Base-by-base conservation (phyloP, 2,797 vertebrate genomes). In the Denticeps clupeoides region DNA sequence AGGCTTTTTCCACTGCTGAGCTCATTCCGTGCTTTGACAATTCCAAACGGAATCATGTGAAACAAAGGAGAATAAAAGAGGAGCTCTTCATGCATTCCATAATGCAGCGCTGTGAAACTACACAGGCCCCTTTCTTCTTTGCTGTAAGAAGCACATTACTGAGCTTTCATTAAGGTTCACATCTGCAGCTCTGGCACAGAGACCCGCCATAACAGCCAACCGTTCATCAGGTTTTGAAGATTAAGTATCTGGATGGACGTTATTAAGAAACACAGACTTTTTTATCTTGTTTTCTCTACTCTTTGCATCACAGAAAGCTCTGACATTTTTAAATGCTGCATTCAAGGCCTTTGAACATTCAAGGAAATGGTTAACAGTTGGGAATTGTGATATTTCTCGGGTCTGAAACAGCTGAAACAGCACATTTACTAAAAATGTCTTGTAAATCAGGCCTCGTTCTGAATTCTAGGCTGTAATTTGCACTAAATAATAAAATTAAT, bases 1-100 rank as follows among this genome's bases (percentile, higher is more conserved):
- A 71, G 74, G 73, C 42, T 43, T 67, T 73, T 67, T 74, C 75
- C 71, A 75, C 78, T 77, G 74, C 56, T 72, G 74, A 77, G 75
- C 75, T 84, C 75, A 82, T 82, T 82, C 82, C 77, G 82, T 80
- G 78, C 76, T 80, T 78, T 78, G 74, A 75, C 74, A 80, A 73
- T 75, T 84, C 76, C 70, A 77, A 64, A 67, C 72, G 67, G 76
- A 82, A 78, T 79, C 72, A 62, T 64, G 58, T 66, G 65, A 63
- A 69, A 81, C 74, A 79, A 77, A 77, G 42, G 61, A 67, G 64
- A 65, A 72, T 67, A 68, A 68, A 70, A 72, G 65, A 67, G 70
- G 68, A 72, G 74, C 69, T 70, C 53, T 59, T 68, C 72, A 63
- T 64, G 51, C 49, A 29, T 48, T 31, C 42, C 11, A 7, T 45